Conservation (phyloP, 2,888 invertebrate genomes). For the Rhopalosiphum nymphaeae region DNA sequence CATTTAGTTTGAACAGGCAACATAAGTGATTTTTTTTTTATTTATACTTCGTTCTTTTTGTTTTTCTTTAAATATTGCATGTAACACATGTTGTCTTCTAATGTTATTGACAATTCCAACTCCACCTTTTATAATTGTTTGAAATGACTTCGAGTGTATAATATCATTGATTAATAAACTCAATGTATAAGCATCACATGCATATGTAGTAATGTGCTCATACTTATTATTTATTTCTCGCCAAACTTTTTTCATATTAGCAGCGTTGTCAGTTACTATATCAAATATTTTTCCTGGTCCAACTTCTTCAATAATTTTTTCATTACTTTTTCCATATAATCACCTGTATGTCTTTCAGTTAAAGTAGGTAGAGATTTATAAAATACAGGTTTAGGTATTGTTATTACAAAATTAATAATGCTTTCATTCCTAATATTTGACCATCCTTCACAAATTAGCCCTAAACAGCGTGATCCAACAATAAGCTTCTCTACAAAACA, state of each 20-base stretch:
- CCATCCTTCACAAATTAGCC: conserved; percentile 48
- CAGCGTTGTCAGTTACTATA: conserved; percentile 35
- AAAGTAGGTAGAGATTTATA: conserved; percentile 62
- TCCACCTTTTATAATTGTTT: conserved; percentile 23
- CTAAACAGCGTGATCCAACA: background rate
- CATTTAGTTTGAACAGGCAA: conserved; percentile 32
- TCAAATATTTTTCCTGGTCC: conserved; percentile 30
- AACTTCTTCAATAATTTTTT: conserved; percentile 13
- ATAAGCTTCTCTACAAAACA: background rate
- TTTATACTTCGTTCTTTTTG: background rate
- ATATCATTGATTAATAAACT: conserved; percentile 46
- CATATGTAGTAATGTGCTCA: conserved; percentile 2
- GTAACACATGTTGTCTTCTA: conserved; percentile 20
- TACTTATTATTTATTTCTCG: conserved; percentile 30
- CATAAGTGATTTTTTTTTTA: background rate
- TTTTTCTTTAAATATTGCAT: conserved; percentile 30
- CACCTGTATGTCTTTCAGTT: conserved; percentile 6
- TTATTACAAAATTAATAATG: conserved; percentile 55
- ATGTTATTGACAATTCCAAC: conserved; percentile 26
- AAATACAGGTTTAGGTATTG: conserved; percentile 65
- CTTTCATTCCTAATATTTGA: conserved; percentile 45
- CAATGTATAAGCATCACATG: conserved; percentile 6
- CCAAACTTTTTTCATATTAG: conserved; percentile 42
- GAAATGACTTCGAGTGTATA: background rate
- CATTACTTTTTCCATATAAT: conserved; percentile 4